Percentiles rank a stretch among this genome's conserved stretches.
Evolutionary conservation across 2,888 invertebrate species (phyloP).

Genomic region (Carpatolechia fugitivella): DNA sequence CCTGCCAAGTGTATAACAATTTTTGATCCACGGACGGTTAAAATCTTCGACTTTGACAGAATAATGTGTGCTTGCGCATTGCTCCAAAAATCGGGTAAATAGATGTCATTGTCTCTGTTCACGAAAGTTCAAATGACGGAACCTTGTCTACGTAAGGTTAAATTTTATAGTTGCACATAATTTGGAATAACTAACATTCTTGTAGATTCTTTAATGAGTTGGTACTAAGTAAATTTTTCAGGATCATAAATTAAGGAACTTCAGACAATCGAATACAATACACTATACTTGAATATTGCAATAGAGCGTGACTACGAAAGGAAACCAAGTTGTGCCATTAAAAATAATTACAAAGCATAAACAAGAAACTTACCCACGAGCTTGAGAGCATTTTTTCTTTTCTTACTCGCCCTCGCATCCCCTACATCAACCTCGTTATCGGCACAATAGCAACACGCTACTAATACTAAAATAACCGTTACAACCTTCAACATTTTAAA

Average conservation of each 20-base stretch:
- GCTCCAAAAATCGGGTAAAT: background rate
- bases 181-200: too few relatives aligned
- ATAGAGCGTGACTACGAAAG: background rate
- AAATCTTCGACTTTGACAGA: background rate
- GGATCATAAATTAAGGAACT: too few relatives aligned
- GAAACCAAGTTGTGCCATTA: background rate
- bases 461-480: constrained; percentile 42
- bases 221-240: too few relatives aligned
- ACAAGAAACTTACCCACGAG: constrained; percentile 53
- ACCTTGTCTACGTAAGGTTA: too few relatives aligned
- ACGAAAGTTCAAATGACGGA: background rate
- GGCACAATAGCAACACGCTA: constrained; percentile 55
- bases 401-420: constrained; percentile 65
- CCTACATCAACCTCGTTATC: constrained; percentile 44
- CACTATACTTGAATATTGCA: background rate
- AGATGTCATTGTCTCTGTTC: background rate
- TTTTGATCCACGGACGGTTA: background rate
- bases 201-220: too few relatives aligned
- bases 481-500: constrained; percentile 47
- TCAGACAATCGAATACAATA: too few relatives aligned
- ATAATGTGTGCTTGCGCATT: background rate
- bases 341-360: background rate
- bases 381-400: constrained; percentile 53
- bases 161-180: too few relatives aligned
- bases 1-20: background rate